Percentiles rank a stretch among this genome's conserved stretches.
Conservation (phyloP, 1,140 invertebrate species). For the Lycorma delicatula region DNA sequence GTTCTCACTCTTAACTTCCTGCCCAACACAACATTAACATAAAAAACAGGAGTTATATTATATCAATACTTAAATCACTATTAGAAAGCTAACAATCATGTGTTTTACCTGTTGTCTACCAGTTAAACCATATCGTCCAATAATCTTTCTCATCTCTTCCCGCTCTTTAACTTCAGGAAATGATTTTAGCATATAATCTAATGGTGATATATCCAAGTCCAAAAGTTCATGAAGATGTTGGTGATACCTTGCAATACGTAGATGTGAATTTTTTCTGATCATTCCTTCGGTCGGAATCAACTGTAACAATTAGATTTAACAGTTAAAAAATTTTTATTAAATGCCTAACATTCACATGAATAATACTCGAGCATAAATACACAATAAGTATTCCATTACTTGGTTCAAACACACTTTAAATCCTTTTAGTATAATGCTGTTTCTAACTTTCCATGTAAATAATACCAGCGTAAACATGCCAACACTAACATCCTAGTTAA, state of each 20-base stretch:
- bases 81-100: no score
- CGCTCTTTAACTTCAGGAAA: constrained; percentile 97
- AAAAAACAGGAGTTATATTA: neutral
- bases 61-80: neutral
- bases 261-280: constrained; percentile 95
- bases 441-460: no score
- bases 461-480: no score
- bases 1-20: neutral
- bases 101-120: constrained; percentile 94
- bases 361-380: no score
- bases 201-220: constrained; percentile 86
- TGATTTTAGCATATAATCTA: constrained; percentile 97
- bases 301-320: constrained; percentile 40
- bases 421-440: no score
- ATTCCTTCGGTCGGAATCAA: constrained; percentile 90
- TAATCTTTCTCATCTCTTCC: constrained; percentile 99
- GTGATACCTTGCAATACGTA: constrained; percentile 95
- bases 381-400: no score
- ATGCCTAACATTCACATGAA: no score
- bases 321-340: no score
- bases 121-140: constrained; percentile 93
- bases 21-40: neutral
- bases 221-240: constrained; percentile 96
- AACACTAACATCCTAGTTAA: no score
- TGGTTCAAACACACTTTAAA: no score